Evolutionary conservation across 2,797 vertebrate species (phyloP).

Genomic region (Oreortyx pictus): DNA sequence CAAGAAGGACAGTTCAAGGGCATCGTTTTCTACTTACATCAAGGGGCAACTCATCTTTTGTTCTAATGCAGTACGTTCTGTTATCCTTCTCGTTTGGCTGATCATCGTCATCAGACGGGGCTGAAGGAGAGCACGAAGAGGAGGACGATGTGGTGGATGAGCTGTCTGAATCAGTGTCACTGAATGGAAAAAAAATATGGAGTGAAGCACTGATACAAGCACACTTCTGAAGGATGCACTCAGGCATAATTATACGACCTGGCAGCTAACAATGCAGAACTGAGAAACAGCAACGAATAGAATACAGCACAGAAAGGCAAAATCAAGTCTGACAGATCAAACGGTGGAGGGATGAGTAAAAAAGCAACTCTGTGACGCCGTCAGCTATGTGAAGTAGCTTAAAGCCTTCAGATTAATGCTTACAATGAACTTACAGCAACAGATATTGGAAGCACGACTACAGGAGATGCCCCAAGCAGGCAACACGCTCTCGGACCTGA

Average conservation of each 20-base stretch:
- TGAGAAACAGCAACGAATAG: not conserved
- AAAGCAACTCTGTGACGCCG: not conserved
- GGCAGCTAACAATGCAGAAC: not conserved
- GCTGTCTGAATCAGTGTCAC: conserved; percentile 84
- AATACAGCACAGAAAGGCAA: not conserved
- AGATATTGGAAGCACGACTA: not conserved
- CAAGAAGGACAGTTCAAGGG: not conserved
- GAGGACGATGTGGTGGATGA: conserved; percentile 81
- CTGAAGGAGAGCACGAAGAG: conserved; percentile 37
- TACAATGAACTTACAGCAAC: not conserved
- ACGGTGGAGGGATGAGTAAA: fast-evolving
- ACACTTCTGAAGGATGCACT: not conserved
- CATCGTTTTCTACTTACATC: conserved; percentile 79
- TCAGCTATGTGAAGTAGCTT: not conserved
- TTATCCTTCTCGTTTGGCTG: conserved; percentile 78
- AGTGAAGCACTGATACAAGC: not conserved
- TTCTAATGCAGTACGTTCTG: conserved; percentile 78
- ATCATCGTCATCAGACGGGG: conserved; percentile 79
- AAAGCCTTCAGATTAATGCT: not conserved
- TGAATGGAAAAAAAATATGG: conserved; percentile 24
- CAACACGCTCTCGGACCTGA: not conserved
- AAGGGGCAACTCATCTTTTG: conserved; percentile 86
- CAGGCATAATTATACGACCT: not conserved
- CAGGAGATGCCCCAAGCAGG: not conserved
- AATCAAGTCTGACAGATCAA: fast-evolving